Percentiles rank a stretch among this genome's conserved stretches.
phyloP scores from a whole-genome alignment of 2,888 invertebrate genomes.

The Eristalis intricaria region DNA sequence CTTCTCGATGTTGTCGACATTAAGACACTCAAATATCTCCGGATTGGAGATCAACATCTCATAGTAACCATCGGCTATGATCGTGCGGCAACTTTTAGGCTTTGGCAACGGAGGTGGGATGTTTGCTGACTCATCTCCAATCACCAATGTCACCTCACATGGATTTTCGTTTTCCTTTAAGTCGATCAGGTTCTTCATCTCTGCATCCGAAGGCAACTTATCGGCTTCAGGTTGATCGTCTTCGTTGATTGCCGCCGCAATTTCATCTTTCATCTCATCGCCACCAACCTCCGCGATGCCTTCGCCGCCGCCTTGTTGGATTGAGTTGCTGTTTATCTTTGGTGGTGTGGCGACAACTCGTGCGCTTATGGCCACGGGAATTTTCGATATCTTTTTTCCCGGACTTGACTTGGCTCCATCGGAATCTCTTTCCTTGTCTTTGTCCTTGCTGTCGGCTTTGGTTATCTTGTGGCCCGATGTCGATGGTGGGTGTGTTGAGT shows the following conservation, averaged over 20 bases:
- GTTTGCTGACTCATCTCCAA: constrained; percentile 77
- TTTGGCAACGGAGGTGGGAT: constrained; percentile 82
- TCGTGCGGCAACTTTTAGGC: constrained; percentile 84
- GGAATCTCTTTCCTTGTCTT: constrained; percentile 67
- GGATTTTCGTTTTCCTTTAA: constrained; percentile 67
- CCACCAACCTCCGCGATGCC: constrained; percentile 79
- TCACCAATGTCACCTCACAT: constrained; percentile 37
- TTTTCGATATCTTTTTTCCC: constrained; percentile 80
- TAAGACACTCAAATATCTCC: constrained; percentile 90
- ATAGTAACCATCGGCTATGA: constrained; percentile 90
- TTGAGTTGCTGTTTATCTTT: constrained; percentile 75
- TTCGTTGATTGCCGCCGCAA: constrained; percentile 79
- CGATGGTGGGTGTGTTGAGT: constrained; percentile 80
- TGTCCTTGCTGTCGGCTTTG: constrained; percentile 73
- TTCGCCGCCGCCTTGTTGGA: constrained; percentile 81
- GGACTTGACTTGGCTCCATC: constrained; percentile 78
- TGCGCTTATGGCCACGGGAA: constrained; percentile 76
- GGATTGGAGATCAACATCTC: constrained; percentile 89
- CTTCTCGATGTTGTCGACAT: constrained; percentile 90
- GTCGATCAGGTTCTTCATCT: constrained; percentile 71
- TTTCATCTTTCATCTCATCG: constrained; percentile 79
- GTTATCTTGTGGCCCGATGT: constrained; percentile 64
- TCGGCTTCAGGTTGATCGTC: constrained; percentile 73
- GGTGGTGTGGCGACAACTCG: constrained; percentile 42
- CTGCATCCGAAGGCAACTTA: constrained; percentile 67